Percentiles rank a stretch among this genome's conserved stretches.
phyloP scores from a whole-genome alignment of 64 coral and sea anemone genomes.

The Platygyra sinensis region DNA sequence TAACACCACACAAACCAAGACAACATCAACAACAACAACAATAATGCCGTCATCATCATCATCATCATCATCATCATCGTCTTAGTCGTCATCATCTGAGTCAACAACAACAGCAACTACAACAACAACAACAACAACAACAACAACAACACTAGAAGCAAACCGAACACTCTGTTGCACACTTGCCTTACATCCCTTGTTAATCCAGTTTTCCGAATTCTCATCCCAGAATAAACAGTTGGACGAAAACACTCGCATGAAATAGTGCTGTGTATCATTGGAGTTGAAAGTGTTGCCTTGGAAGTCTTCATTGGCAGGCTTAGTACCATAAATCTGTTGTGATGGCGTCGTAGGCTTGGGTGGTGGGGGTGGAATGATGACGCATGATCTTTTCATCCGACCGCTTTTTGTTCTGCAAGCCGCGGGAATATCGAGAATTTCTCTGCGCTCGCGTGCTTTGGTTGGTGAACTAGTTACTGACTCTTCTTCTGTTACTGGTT shows the following conservation, averaged over 20 bases:
- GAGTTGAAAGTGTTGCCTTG: slow-evolving; percentile 67
- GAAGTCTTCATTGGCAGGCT: slow-evolving; percentile 57
- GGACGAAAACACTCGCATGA: slow-evolving; percentile 53
- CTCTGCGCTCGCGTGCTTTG: slow-evolving; percentile 50
- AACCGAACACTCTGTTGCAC: not conserved
- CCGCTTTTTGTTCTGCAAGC: not conserved
- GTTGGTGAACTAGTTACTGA: not conserved
- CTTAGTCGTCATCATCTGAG: too few species aligned
- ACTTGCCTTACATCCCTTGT: slow-evolving; percentile 71
- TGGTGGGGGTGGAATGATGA: slow-evolving; percentile 86
- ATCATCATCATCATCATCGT: too few species aligned
- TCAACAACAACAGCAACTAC: too few species aligned
- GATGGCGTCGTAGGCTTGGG: slow-evolving; percentile 59
- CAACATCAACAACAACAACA: too few species aligned
- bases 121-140: too few species aligned
- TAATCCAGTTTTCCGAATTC: slow-evolving; percentile 55
- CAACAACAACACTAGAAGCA: not conserved
- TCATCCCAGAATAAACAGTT: slow-evolving; percentile 88
- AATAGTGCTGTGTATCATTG: slow-evolving; percentile 63
- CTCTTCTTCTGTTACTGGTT: not conserved
- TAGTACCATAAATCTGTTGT: not conserved
- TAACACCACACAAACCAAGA: too few species aligned
- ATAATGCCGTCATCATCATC: too few species aligned
- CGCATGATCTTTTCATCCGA: slow-evolving; percentile 78
- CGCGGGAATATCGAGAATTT: slow-evolving; percentile 16